Evolutionary conservation across 2,888 invertebrate genomes (phyloP).

Genomic region (Agrochola litura): DNA sequence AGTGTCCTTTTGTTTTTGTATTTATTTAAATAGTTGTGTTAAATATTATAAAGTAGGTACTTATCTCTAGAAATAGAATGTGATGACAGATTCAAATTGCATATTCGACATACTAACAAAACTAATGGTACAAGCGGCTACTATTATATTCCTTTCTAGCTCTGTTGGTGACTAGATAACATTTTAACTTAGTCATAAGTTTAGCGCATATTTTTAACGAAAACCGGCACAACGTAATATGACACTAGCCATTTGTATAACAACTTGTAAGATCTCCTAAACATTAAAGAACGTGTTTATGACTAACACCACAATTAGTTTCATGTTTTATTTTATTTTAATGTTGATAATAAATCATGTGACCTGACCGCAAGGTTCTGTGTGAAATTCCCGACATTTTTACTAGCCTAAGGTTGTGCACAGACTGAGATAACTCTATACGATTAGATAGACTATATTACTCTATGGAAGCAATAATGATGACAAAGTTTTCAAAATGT

Average conservation of each 20-base stretch:
- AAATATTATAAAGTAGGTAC: too few relatives aligned
- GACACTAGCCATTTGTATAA: slow-evolving; percentile 47
- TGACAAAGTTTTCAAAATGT: neutral
- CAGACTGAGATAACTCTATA: neutral
- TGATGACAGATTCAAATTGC: too few relatives aligned
- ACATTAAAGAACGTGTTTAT: slow-evolving; percentile 54
- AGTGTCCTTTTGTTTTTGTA: too few relatives aligned
- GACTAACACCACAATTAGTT: slow-evolving; percentile 54
- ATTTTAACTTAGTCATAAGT: slow-evolving; percentile 32
- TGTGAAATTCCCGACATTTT: slow-evolving; percentile 53
- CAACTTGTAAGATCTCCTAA: slow-evolving; percentile 31
- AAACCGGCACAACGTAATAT: slow-evolving; percentile 36
- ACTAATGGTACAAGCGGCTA: neutral
- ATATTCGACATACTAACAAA: too few relatives aligned
- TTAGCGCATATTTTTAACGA: slow-evolving; percentile 16
- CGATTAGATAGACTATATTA: too few relatives aligned
- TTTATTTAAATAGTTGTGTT: too few relatives aligned
- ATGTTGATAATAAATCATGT: slow-evolving; percentile 52
- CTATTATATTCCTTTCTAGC: slow-evolving; percentile 20
- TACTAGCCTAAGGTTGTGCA: neutral
- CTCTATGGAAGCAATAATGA: neutral
- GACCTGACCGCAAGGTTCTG: slow-evolving; percentile 39
- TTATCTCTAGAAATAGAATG: too few relatives aligned
- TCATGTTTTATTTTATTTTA: slow-evolving; percentile 45
- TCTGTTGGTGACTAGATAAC: slow-evolving; percentile 8